These are phyloP conservation scores for Halocynthia aurantium DNA, from an alignment of 23 tunicate species.

Conservation along the genomic window DNA sequence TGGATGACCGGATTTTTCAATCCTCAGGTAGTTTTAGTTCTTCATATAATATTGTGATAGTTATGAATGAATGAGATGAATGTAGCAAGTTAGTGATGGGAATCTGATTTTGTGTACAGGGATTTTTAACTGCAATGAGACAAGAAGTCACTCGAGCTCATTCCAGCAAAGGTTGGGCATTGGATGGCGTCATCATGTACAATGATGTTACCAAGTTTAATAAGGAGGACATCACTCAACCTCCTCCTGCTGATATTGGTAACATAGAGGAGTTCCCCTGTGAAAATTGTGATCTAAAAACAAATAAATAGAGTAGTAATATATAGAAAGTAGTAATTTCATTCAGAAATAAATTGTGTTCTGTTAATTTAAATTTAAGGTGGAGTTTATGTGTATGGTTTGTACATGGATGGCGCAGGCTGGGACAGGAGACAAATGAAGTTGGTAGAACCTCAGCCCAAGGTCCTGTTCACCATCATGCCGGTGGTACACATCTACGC, in stretches of 20 bases:
- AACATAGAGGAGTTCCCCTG: background rate
- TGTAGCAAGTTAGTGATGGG: no score
- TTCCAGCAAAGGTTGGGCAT: slow-evolving; percentile 84
- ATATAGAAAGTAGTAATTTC: background rate
- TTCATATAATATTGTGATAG: background rate
- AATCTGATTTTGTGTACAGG: slow-evolving; percentile 5
- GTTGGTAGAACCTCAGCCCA: slow-evolving; percentile 65
- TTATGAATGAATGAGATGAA: background rate
- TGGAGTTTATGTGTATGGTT: slow-evolving; percentile 82
- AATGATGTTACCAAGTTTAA: slow-evolving; percentile 77
- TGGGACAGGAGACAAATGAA: slow-evolving; percentile 74
- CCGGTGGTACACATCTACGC: slow-evolving; percentile 88
- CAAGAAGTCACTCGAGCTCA: slow-evolving; percentile 92
- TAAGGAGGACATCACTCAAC: slow-evolving; percentile 62
- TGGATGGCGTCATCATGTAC: slow-evolving; percentile 65
- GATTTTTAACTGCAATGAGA: slow-evolving; percentile 85
- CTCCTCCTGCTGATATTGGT: slow-evolving; percentile 80
- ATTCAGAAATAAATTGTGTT: background rate
- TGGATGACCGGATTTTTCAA: slow-evolving; percentile 93
- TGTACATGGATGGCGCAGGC: slow-evolving; percentile 83
- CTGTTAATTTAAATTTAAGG: slow-evolving; percentile 10
- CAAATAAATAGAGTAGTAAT: background rate
- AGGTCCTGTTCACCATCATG: slow-evolving; percentile 66
- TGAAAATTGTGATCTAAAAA: no score
- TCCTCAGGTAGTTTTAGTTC: slow-evolving; percentile 42